Evolutionary conservation across 2,888 invertebrate genomes (phyloP).

Genomic region (Drosophila lutescens): DNA sequence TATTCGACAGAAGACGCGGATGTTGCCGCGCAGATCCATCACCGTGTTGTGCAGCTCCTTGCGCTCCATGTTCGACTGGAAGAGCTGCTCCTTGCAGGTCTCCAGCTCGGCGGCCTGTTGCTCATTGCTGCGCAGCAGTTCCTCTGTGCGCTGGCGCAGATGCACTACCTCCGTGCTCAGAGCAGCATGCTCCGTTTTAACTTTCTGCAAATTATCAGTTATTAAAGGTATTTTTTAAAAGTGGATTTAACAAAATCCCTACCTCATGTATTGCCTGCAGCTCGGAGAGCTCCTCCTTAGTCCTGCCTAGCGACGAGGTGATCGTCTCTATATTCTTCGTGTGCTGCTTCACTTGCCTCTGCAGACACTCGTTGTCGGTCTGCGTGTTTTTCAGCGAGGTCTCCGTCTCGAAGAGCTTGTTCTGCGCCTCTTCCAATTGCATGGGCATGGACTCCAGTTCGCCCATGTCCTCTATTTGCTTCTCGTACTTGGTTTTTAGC

Average conservation of each 20-base stretch:
- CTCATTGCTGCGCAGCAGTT: conserved; percentile 67
- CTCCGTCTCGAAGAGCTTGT: conserved; percentile 74
- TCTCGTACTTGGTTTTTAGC: conserved; percentile 85
- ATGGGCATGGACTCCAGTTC: conserved; percentile 85
- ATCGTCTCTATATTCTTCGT: conserved; percentile 75
- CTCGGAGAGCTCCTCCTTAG: conserved; percentile 75
- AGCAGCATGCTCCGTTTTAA: conserved; percentile 66
- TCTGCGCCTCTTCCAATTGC: conserved; percentile 85
- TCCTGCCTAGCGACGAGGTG: conserved; percentile 71
- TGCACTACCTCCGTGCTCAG: conserved; percentile 70
- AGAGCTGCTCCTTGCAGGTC: conserved; percentile 81
- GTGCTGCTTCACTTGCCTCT: conserved; percentile 75
- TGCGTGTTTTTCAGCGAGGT: conserved; percentile 73
- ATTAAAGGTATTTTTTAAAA: background rate
- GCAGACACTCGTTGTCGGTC: conserved; percentile 77
- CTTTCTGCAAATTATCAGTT: conserved; percentile 61
- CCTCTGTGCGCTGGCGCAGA: conserved; percentile 71
- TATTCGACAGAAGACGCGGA: conserved; percentile 91
- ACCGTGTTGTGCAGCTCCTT: conserved; percentile 89
- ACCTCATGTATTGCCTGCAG: conserved; percentile 74
- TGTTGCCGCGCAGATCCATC: conserved; percentile 92
- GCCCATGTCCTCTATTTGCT: conserved; percentile 85
- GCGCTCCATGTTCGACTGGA: conserved; percentile 85
- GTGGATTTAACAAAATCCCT: background rate
- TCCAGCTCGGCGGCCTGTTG: conserved; percentile 68